These are phyloP conservation scores for Anorthoa munda DNA, from an alignment of 2,888 invertebrate species.

Conservation along the genomic window DNA sequence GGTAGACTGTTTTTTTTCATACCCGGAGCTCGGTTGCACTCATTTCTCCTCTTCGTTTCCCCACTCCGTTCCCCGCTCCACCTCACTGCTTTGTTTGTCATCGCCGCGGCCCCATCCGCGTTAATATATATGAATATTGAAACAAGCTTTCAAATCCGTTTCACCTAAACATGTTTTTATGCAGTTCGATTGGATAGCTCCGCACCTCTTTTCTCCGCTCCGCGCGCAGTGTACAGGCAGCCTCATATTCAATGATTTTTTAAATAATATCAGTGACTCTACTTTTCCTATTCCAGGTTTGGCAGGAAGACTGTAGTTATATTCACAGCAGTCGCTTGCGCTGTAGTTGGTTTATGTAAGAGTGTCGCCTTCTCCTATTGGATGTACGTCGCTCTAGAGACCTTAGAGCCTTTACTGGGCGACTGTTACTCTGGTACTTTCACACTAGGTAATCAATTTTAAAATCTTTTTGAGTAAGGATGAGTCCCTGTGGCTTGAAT, in stretches of 20 bases:
- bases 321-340: conserved; percentile 36
- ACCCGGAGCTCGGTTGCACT: no score
- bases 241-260: neutral
- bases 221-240: no score
- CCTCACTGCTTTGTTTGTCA: no score
- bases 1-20: no score
- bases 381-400: conserved; percentile 61
- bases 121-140: no score
- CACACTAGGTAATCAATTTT: conserved; percentile 66
- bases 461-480: neutral
- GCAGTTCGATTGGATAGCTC: no score
- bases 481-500: neutral
- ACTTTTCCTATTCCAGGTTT: conserved; percentile 39
- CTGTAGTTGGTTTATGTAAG: conserved; percentile 52
- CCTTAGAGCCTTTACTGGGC: conserved; percentile 72
- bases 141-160: no score
- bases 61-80: no score
- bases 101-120: no score
- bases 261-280: neutral
- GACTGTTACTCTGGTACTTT: conserved; percentile 72
- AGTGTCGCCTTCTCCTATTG: conserved; percentile 57
- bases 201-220: no score
- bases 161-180: no score
- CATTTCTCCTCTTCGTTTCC: no score
- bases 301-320: conserved; percentile 57